Percentiles rank a stretch among this genome's conserved stretches.
These are phyloP conservation scores for Leptopilina clavipes DNA, from an alignment of 1,140 invertebrate species.

Conservation along the genomic window DNA sequence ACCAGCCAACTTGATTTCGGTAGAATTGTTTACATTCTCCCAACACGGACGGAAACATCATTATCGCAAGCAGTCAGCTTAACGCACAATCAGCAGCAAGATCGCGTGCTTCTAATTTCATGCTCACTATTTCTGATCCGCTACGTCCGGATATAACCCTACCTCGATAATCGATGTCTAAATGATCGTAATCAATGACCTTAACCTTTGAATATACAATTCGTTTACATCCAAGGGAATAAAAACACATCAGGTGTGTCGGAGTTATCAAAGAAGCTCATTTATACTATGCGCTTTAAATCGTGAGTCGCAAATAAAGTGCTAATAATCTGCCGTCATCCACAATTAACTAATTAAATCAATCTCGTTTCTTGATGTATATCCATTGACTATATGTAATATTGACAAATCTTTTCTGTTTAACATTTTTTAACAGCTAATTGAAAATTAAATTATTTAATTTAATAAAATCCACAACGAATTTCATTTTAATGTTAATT, in stretches of 20 bases:
- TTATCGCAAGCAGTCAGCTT: conserved; percentile 59
- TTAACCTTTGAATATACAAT: conserved; percentile 35
- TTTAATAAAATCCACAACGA: too few species aligned
- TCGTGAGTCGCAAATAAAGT: not conserved
- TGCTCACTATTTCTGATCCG: conserved; percentile 49
- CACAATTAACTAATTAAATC: not conserved
- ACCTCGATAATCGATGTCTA: conserved; percentile 53
- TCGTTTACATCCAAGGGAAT: conserved; percentile 50
- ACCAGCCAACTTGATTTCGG: not conserved
- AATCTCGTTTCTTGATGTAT: not conserved
- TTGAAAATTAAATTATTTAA: too few species aligned
- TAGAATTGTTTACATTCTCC: conserved; percentile 2
- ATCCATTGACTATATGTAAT: too few species aligned
- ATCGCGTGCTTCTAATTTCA: conserved; percentile 68
- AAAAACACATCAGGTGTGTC: not conserved
- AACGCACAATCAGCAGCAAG: conserved; percentile 60
- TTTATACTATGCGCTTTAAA: not conserved
- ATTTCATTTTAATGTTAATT: too few species aligned
- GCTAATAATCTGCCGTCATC: not conserved
- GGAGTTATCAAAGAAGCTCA: not conserved
- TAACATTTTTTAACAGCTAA: too few species aligned
- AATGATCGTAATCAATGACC: conserved; percentile 45
- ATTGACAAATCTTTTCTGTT: too few species aligned
- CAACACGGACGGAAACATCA: conserved; percentile 50
- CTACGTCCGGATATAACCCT: conserved; percentile 54